Evolutionary conservation across 2,888 invertebrate genomes (phyloP).

Genomic region (Nomada hirtipes): DNA sequence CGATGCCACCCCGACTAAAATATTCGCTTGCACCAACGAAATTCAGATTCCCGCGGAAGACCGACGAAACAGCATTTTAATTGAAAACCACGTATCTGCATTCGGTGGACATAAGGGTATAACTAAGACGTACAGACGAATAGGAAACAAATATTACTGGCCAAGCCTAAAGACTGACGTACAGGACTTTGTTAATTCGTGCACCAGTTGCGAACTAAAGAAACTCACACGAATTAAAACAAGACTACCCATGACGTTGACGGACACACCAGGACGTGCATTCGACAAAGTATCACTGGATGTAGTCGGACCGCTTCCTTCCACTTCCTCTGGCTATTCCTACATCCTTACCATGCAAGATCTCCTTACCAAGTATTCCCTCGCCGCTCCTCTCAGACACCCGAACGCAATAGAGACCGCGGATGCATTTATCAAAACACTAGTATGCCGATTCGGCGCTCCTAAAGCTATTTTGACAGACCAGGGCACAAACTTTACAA

Average conservation of each 20-base stretch:
- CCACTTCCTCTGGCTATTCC: background rate
- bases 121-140: no score
- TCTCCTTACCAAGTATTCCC: conserved; percentile 20
- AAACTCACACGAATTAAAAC: background rate
- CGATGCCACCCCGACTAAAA: no score
- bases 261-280: background rate
- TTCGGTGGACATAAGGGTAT: no score
- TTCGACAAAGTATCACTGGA: background rate
- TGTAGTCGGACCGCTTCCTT: background rate
- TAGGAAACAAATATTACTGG: no score
- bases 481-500: conserved; percentile 22
- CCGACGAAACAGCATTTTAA: no score
- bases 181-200: no score
- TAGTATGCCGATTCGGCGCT: conserved; percentile 32
- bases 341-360: background rate
- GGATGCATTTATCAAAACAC: conserved; percentile 14
- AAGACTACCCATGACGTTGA: background rate
- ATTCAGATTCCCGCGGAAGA: no score
- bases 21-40: no score
- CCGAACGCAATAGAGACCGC: conserved; percentile 14
- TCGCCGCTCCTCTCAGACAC: conserved; percentile 4
- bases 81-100: no score
- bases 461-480: conserved; percentile 21
- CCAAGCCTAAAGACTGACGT: no score
- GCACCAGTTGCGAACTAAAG: no score